Evolutionary conservation across 2,113 vertebrate genomes (phyloP).

Genomic region (Bufo gargarizans): DNA sequence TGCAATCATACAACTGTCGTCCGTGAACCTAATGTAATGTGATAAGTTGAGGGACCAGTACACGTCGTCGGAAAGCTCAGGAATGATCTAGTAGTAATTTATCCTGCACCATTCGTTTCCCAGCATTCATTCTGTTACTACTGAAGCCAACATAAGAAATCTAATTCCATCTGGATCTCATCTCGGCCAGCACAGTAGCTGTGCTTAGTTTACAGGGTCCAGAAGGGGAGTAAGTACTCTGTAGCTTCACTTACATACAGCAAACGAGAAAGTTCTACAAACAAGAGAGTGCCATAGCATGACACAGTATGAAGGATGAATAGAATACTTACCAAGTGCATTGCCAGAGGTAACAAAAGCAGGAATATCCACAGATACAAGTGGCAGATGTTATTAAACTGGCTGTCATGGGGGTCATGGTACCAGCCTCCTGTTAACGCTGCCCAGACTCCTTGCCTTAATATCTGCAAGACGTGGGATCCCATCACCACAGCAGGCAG

Average conservation of each 20-base stretch:
- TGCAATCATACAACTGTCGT: too few relatives aligned
- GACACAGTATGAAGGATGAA: neutral
- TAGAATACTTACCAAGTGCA: constrained; percentile 87
- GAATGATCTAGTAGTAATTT: too few relatives aligned
- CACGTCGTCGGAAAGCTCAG: too few relatives aligned
- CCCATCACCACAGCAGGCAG: constrained; percentile 72
- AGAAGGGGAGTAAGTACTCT: too few relatives aligned
- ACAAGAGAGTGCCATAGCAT: neutral
- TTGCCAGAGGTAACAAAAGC: constrained; percentile 86
- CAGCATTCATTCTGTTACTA: too few relatives aligned
- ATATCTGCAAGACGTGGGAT: constrained; percentile 87
- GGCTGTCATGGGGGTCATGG: constrained; percentile 94
- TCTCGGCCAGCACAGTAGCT: neutral
- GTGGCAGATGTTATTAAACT: constrained; percentile 94
- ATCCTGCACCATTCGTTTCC: too few relatives aligned
- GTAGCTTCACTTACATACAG: neutral
- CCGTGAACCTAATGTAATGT: too few relatives aligned
- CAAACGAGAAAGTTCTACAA: neutral
- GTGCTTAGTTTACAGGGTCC: too few relatives aligned
- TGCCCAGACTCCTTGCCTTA: constrained; percentile 94
- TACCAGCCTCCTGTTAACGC: constrained; percentile 95
- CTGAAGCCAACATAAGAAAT: too few relatives aligned
- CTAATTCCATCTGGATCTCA: too few relatives aligned
- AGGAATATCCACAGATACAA: constrained; percentile 96
- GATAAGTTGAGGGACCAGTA: too few relatives aligned